These are phyloP conservation scores for Hesperophylax magnus DNA, from an alignment of 1,140 invertebrate species.

Conservation along the genomic window DNA sequence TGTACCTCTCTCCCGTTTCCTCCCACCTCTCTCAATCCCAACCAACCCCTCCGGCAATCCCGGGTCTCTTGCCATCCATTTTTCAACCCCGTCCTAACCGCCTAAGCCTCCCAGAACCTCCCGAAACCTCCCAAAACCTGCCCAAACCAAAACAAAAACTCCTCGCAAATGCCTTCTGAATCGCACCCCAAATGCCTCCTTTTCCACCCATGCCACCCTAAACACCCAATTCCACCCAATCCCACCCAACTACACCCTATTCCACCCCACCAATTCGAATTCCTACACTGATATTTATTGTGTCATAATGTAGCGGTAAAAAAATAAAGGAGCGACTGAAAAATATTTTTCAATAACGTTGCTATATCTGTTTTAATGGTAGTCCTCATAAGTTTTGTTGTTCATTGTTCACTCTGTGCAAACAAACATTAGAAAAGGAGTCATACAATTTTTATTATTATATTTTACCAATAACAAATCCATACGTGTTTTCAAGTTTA, in stretches of 20 bases:
- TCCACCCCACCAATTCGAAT: conserved; percentile 11
- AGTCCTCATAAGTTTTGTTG: not conserved
- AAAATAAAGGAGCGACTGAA: conserved; percentile 26
- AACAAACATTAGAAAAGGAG: not conserved
- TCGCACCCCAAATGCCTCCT: conserved; percentile 1
- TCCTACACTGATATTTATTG: conserved; percentile 26
- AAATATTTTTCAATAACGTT: conserved; percentile 15
- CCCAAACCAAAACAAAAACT: too few relatives aligned
- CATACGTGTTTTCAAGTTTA: too few relatives aligned
- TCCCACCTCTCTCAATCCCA: not conserved
- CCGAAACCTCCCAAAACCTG: not conserved
- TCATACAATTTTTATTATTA: not conserved
- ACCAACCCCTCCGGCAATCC: not conserved
- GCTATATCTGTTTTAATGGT: not conserved
- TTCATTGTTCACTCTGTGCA: too few relatives aligned
- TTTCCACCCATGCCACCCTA: too few relatives aligned
- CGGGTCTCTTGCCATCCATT: conserved; percentile 3
- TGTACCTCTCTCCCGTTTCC: not conserved
- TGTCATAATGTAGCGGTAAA: conserved; percentile 24
- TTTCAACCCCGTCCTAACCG: not conserved
- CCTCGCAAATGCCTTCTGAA: not conserved
- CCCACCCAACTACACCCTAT: not conserved
- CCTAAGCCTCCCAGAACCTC: not conserved
- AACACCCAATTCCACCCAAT: not conserved
- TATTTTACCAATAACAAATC: too few relatives aligned